Evolutionary conservation across 2,797 vertebrate species (phyloP).

Genomic region (Aeoliscus strigatus): DNA sequence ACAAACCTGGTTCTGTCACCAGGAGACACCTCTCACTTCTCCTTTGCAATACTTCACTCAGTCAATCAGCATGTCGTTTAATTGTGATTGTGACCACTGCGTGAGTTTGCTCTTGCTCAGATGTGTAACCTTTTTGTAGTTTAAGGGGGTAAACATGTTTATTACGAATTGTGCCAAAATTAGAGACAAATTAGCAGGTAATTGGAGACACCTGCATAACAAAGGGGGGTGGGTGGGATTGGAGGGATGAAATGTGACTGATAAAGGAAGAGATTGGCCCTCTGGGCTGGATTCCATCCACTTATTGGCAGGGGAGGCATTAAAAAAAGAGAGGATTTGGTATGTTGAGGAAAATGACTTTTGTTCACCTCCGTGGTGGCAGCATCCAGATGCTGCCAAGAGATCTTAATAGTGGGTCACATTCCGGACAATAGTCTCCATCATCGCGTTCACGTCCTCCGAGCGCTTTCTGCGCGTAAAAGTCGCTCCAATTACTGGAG

Average conservation of each 20-base stretch:
- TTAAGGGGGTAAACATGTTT: constrained; percentile 43
- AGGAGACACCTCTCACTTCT: constrained; percentile 48
- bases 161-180: constrained; percentile 59
- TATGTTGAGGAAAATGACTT: constrained; percentile 81
- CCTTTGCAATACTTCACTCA: constrained; percentile 29
- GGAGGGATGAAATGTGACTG: constrained; percentile 73
- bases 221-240: constrained; percentile 72
- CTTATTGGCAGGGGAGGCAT: constrained; percentile 71
- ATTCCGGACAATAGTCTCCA: constrained; percentile 88
- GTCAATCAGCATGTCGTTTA: constrained; percentile 80
- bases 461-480: constrained; percentile 77
- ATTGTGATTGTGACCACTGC: constrained; percentile 39
- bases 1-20: constrained; percentile 88
- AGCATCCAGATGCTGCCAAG: constrained; percentile 89
- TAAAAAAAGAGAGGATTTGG: constrained; percentile 70
- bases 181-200: constrained; percentile 80
- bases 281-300: constrained; percentile 75
- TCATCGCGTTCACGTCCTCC: constrained; percentile 85
- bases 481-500: constrained; percentile 84
- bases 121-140: constrained; percentile 30
- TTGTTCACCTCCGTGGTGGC: constrained; percentile 81
- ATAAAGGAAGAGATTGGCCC: constrained; percentile 62
- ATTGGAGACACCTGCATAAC: constrained; percentile 84
- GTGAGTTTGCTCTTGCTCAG: constrained; percentile 12
- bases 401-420: constrained; percentile 93